Conservation (phyloP, 2,888 invertebrate species). For the Leptinotarsa haldemani region DNA sequence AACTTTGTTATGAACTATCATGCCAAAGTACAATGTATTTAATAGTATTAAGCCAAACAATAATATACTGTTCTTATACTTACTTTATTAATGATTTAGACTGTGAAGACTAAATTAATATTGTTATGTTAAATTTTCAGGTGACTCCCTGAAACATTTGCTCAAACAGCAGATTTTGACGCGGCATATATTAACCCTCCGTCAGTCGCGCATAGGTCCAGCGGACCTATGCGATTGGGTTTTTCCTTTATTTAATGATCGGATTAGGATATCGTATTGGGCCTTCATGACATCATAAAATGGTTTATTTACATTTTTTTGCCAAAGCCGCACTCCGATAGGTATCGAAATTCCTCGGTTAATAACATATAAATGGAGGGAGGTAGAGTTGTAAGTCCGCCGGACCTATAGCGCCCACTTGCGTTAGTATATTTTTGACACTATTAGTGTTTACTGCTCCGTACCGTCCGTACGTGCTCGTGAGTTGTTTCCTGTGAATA, state of each 20-base stretch:
- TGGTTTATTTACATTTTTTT: neutral
- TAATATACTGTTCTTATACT: too few species aligned
- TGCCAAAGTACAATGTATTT: too few species aligned
- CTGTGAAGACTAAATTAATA: neutral
- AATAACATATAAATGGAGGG: neutral
- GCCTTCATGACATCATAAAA: neutral
- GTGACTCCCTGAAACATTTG: conserved; percentile 14
- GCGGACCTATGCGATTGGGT: too few species aligned
- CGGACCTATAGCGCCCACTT: conserved; percentile 1
- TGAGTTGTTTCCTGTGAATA: neutral
- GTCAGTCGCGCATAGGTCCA: too few species aligned
- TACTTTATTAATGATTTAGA: too few species aligned
- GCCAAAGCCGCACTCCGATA: neutral
- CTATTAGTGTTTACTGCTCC: neutral
- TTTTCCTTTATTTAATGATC: too few species aligned
- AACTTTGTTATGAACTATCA: too few species aligned
- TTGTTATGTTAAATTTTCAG: conserved; percentile 1
- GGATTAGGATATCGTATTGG: too few species aligned
- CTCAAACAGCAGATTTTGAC: conserved; percentile 20
- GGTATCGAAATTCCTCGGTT: neutral
- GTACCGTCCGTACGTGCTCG: neutral
- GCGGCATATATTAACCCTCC: neutral
- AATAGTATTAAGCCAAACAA: too few species aligned
- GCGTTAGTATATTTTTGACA: neutral
- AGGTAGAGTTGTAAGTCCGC: neutral